A percentile compares a stretch with the other conserved stretches of the same genome.
These are phyloP conservation scores for Cataglyphis cursor DNA, from an alignment of 2,888 invertebrate genomes.

Conservation along the genomic window DNA sequence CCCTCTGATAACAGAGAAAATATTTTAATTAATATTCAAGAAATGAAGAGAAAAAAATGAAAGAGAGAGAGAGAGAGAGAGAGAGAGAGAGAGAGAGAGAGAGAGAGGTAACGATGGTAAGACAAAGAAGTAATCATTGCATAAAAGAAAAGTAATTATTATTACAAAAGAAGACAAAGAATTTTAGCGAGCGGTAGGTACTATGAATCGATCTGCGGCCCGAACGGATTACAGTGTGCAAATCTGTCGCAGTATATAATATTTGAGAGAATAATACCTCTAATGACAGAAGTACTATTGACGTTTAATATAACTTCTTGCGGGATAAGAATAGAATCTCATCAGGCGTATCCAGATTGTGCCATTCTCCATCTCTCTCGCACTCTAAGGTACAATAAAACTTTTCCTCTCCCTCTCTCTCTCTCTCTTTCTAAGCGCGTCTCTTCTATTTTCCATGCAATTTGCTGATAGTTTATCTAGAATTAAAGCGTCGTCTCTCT, in stretches of 20 bases:
- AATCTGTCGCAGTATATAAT: slow-evolving; percentile 40
- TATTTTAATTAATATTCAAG: slow-evolving; percentile 27
- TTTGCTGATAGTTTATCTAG: slow-evolving; percentile 55
- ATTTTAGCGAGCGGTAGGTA: slow-evolving; percentile 13
- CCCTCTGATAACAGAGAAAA: neutral
- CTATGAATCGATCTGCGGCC: neutral
- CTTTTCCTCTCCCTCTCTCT: neutral
- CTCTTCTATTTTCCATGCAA: slow-evolving; percentile 42
- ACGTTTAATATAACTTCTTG: slow-evolving; percentile 67
- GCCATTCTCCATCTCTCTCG: neutral
- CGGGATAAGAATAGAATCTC: slow-evolving; percentile 72
- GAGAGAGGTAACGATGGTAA: neutral
- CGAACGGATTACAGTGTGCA: slow-evolving; percentile 3
- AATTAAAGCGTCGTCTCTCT: slow-evolving; percentile 44
- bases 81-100: neutral
- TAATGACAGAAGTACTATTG: slow-evolving; percentile 44
- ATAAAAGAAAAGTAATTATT: slow-evolving; percentile 32
- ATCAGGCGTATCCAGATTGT: slow-evolving; percentile 59
- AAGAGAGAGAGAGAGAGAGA: neutral
- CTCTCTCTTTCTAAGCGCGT: slow-evolving; percentile 17
- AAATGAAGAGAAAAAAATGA: neutral
- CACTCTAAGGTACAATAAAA: slow-evolving; percentile 29
- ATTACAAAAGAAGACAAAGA: neutral
- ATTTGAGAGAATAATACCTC: slow-evolving; percentile 26
- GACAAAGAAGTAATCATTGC: neutral